These are phyloP conservation scores for Panopea generosa DNA, from an alignment of 2,888 invertebrate species.

Conservation along the genomic window DNA sequence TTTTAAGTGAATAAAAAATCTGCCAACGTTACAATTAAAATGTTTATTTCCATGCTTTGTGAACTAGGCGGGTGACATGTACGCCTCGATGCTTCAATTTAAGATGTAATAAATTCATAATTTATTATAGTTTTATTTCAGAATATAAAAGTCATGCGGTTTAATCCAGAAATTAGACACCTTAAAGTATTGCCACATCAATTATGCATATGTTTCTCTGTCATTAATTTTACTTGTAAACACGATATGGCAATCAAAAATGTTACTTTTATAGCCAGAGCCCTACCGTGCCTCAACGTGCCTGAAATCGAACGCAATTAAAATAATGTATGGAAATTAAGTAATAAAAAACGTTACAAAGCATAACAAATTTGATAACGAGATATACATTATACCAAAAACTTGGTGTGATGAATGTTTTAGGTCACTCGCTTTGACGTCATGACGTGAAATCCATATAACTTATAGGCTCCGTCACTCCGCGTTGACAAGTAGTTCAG, in stretches of 20 bases:
- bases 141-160: constrained; percentile 40
- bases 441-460: constrained; percentile 30
- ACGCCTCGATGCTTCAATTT: too few relatives aligned
- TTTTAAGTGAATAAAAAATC: too few relatives aligned
- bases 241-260: constrained; percentile 12
- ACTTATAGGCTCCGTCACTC: constrained; percentile 26
- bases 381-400: constrained; percentile 18
- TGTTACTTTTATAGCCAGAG: not conserved
- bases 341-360: constrained; percentile 38
- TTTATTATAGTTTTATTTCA: constrained; percentile 26
- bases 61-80: too few relatives aligned
- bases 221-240: constrained; percentile 6
- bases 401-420: constrained; percentile 19
- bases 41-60: too few relatives aligned
- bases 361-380: constrained; percentile 51
- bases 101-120: constrained; percentile 39
- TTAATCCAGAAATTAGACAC: constrained; percentile 5
- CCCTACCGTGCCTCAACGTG: not conserved
- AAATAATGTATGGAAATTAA: constrained; percentile 54
- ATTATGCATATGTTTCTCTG: constrained; percentile 9
- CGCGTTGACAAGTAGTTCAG: constrained; percentile 28
- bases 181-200: not conserved
- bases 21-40: too few relatives aligned
- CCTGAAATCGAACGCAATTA: constrained; percentile 34
- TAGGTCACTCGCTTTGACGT: constrained; percentile 30